A percentile compares a stretch with the other conserved stretches of the same genome.
Conservation (phyloP, 2,113 vertebrate species). For the Enhydra lutris region DNA sequence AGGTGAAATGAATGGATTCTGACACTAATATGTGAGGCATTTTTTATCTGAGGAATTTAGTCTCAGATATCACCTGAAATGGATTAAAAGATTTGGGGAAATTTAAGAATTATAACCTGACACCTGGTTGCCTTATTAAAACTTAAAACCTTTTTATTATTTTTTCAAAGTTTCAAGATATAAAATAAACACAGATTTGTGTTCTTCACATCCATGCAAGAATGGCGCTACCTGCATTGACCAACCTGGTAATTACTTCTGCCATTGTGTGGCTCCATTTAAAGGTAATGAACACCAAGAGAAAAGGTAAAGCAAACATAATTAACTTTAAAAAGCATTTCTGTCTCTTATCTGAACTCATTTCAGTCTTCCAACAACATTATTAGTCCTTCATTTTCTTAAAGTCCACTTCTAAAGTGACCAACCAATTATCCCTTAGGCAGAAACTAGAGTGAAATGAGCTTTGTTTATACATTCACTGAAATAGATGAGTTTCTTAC, state of each 20-base stretch:
- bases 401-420: constrained; percentile 64
- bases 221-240: constrained; percentile 88
- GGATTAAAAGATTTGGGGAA: constrained; percentile 13
- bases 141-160: constrained; percentile 59
- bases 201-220: constrained; percentile 86
- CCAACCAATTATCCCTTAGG: constrained; percentile 47
- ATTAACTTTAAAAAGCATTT: constrained; percentile 89
- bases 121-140: constrained; percentile 52
- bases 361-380: constrained; percentile 80
- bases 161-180: constrained; percentile 81
- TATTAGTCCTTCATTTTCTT: constrained; percentile 81
- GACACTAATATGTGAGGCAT: constrained; percentile 29
- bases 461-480: constrained; percentile 32
- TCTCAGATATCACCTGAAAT: background rate
- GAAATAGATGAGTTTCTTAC: background rate
- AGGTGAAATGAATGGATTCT: constrained; percentile 53
- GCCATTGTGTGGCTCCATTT: constrained; percentile 89
- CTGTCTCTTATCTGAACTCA: constrained; percentile 86
- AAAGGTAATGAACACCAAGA: constrained; percentile 91
- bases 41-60: constrained; percentile 42
- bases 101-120: constrained; percentile 51
- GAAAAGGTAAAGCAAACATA: constrained; percentile 87
- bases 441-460: constrained; percentile 49
- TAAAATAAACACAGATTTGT: constrained; percentile 86
- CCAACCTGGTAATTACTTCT: constrained; percentile 91